Base-by-base conservation (phyloP, 2,888 invertebrate species). In the Drosophila kambysellisi region DNA sequence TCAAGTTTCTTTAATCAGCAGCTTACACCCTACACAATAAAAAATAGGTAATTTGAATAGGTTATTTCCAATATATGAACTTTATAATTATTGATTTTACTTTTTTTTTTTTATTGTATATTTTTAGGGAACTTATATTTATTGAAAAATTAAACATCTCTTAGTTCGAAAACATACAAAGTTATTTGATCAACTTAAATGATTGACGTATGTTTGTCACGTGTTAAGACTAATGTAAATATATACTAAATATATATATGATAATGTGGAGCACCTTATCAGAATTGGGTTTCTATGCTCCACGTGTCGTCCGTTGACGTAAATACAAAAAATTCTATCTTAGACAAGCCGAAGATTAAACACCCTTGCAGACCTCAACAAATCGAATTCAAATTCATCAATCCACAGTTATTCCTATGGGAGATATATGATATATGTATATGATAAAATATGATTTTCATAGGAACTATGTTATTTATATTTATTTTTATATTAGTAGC, bases 181-280 rank as follows among this genome's bases (percentile, higher is more conserved):
- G 1, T 17, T 29, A 17, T 37, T 39, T 29, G 17, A 17, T 9
- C 11, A 32, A 6, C 11, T n/a, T n/a, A 43, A 43, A 32, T 33
- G 5, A 29, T 50, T 48, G 48, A 25, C 25, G 25, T 25, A 25
- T 25, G 25, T 25, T 25, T 25, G 25, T 25, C 25, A 25, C 25
- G 25, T 25, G 25, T 25, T 25, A 25, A 25, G 25, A 25, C 3
- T 25, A 25, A 25, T 25, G 25, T 25, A 25, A 25, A 25, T 25
- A 25, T 25, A 9, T 6, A 17, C 1, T 6, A 11, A 6, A 30
- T 48, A 12, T 11, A 20, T 11, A 11, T 51, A 51, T 15, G 50
- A 1, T 35, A 61, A 74, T 46, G 20, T 62, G n/a, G 79, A 61
- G 4, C 67, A 74, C 11, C 67, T 79, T 59, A 79, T 62, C 75